Evolutionary conservation across 2,888 invertebrate species (phyloP).

Genomic region (Pasiphila rectangulata): DNA sequence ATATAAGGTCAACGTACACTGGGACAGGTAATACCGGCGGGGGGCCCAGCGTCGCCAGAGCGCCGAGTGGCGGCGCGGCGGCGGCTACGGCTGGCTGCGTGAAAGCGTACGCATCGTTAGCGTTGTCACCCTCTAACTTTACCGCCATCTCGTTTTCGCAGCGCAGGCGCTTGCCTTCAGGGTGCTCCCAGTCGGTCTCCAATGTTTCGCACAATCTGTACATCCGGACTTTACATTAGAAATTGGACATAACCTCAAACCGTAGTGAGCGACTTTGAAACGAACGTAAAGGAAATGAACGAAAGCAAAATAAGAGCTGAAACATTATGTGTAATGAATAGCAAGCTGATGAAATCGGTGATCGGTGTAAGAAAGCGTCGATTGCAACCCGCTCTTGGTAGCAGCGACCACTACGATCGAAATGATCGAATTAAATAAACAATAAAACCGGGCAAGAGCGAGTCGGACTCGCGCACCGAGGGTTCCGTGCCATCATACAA

Average conservation of each 20-base stretch:
- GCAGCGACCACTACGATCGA: too few species aligned
- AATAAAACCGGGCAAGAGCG: too few species aligned
- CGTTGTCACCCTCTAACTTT: conserved; percentile 87
- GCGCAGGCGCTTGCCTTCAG: conserved; percentile 73
- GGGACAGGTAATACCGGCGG: conserved; percentile 38
- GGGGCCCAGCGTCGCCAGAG: conserved; percentile 38
- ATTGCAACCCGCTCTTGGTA: too few species aligned
- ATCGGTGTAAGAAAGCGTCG: too few species aligned
- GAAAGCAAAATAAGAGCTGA: neutral
- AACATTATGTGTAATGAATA: too few species aligned
- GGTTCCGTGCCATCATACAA: too few species aligned
- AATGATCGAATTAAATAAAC: too few species aligned
- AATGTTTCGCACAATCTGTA: conserved; percentile 71
- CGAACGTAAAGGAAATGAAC: neutral
- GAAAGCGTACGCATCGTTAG: conserved; percentile 85
- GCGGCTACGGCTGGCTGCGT: conserved; percentile 69
- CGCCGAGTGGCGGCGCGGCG: conserved; percentile 37
- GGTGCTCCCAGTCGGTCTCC: conserved; percentile 73
- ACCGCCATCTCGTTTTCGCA: conserved; percentile 83
- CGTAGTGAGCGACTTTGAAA: neutral
- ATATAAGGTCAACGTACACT: conserved; percentile 44
- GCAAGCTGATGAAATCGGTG: too few species aligned
- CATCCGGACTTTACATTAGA: conserved; percentile 46
- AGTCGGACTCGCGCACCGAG: too few species aligned
- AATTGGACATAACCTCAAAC: conserved; percentile 13